Conservation (phyloP, 1,140 invertebrate genomes). For the Cotesia glomerata region DNA sequence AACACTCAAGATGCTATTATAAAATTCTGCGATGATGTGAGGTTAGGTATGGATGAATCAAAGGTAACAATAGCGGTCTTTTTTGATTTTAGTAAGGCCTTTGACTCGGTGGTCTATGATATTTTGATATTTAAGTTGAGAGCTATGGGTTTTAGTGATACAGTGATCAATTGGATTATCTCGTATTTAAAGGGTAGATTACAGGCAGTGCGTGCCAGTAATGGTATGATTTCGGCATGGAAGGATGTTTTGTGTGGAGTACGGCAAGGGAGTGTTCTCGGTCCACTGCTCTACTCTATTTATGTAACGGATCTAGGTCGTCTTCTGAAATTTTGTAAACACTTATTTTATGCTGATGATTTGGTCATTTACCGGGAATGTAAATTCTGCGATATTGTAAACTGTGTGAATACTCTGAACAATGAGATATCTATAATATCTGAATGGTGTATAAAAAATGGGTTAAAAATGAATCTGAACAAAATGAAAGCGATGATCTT, state of each 20-base stretch:
- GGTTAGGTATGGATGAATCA: not conserved
- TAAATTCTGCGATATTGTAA: no score
- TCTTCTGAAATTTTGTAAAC: no score
- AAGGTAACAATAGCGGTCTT: not conserved
- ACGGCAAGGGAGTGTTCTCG: not conserved
- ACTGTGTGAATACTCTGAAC: no score
- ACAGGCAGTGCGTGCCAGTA: not conserved
- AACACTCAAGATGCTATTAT: not conserved
- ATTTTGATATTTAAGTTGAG: not conserved
- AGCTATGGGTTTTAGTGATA: not conserved
- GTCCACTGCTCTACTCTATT: no score
- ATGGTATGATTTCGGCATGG: not conserved
- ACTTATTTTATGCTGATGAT: no score
- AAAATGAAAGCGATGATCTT: no score
- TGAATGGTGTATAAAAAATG: no score
- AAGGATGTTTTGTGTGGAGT: constrained; percentile 1
- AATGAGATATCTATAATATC: no score
- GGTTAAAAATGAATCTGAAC: no score
- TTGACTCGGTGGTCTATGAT: constrained; percentile 3
- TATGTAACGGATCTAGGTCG: no score
- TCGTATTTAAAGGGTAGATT: not conserved
- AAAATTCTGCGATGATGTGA: not conserved
- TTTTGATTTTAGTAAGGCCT: constrained; percentile 20
- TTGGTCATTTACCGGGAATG: no score
- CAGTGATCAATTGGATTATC: not conserved